These are phyloP conservation scores for Oreochromis aureus DNA, from an alignment of 2,113 vertebrate species.

Conservation along the genomic window DNA sequence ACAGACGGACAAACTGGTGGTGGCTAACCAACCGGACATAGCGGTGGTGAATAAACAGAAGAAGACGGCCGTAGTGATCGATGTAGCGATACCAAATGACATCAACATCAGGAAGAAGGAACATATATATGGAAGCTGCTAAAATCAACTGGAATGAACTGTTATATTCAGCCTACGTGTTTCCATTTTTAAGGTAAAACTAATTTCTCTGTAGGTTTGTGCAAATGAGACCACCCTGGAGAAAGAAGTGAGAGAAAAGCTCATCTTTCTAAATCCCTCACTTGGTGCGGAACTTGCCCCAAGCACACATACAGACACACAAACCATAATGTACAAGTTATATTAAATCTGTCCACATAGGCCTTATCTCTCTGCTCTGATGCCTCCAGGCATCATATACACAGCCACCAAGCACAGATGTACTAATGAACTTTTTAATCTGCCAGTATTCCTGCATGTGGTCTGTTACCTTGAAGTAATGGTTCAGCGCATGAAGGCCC, in stretches of 20 bases:
- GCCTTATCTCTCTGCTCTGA: not conserved
- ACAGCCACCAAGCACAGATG: not conserved
- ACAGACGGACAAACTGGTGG: not conserved
- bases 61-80: not conserved
- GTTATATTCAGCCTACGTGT: not conserved
- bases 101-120: not conserved
- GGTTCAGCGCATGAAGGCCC: not conserved
- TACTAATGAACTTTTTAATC: not conserved
- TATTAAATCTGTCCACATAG: constrained; percentile 1
- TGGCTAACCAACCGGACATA: not conserved
- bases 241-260: not conserved
- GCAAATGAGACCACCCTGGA: not conserved
- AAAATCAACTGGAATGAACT: not conserved
- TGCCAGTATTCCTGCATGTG: not conserved
- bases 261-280: not conserved
- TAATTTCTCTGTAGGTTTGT: not conserved
- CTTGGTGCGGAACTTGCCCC: not conserved
- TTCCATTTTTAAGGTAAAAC: not conserved
- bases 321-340: not conserved
- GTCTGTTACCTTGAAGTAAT: not conserved
- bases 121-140: not conserved
- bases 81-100: not conserved
- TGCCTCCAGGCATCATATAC: not conserved
- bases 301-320: not conserved
- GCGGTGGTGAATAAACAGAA: not conserved